phyloP scores from a whole-genome alignment of 2,113 vertebrate genomes.

The Maccullochella peelii region DNA sequence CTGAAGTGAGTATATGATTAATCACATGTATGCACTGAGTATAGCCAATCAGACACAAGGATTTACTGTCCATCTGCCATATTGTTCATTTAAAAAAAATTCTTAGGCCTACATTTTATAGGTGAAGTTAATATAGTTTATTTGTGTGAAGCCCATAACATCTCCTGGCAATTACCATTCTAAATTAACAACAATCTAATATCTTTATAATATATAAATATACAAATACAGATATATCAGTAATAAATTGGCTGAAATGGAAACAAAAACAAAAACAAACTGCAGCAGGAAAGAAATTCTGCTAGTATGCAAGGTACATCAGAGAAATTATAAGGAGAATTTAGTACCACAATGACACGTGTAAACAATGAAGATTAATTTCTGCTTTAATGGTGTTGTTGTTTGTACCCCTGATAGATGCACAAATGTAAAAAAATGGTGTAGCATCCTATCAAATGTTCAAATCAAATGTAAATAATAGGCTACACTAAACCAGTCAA shows the following conservation, averaged over 20 bases:
- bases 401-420: neutral
- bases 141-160: neutral
- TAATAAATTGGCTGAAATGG: neutral
- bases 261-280: constrained; percentile 2
- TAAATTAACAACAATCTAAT: neutral
- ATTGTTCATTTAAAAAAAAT: no score
- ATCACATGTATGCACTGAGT: neutral
- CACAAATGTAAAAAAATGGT: neutral
- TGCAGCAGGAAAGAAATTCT: neutral
- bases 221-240: neutral
- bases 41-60: no score
- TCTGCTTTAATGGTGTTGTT: neutral
- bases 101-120: no score
- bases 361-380: neutral
- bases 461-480: neutral
- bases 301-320: neutral
- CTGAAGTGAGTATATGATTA: neutral
- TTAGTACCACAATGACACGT: neutral
- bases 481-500: neutral
- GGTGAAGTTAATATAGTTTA: neutral
- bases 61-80: no score
- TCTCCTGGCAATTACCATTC: neutral
- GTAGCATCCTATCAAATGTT: neutral
- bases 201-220: neutral
- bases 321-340: neutral